Conservation (phyloP, 2,113 vertebrate species). For the Petromus typicus region DNA sequence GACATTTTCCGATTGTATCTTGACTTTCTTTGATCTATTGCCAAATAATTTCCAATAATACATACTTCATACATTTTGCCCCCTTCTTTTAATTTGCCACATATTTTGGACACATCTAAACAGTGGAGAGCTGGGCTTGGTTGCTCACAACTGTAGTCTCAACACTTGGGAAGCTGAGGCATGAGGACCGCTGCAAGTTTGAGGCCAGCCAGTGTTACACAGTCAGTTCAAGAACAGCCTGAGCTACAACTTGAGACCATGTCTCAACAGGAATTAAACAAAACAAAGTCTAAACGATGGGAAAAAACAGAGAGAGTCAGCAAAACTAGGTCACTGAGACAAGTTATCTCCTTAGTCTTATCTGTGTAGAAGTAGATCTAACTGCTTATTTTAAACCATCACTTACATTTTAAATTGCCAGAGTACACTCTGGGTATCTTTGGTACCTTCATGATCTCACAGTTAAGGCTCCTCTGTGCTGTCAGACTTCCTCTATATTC, state of each 20-base stretch:
- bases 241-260: neutral
- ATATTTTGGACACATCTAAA: constrained; percentile 27
- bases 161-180: neutral
- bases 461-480: neutral
- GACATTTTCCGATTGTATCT: constrained; percentile 2
- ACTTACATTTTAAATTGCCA: constrained; percentile 41
- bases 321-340: neutral
- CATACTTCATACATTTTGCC: neutral
- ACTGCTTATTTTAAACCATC: neutral
- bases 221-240: neutral
- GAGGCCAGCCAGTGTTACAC: neutral
- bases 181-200: neutral
- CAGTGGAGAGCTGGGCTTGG: neutral
- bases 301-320: neutral
- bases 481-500: neutral
- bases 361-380: constrained; percentile 24
- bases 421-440: neutral
- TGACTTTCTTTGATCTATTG: neutral
- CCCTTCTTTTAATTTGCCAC: neutral
- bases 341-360: neutral
- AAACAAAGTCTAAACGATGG: neutral
- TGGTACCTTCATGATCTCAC: constrained; percentile 7
- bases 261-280: neutral
- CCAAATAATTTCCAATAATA: neutral
- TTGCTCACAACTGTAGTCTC: neutral